Evolutionary conservation across 2,888 invertebrate species (phyloP).

Genomic region (Sinodicranocentrus sp.): DNA sequence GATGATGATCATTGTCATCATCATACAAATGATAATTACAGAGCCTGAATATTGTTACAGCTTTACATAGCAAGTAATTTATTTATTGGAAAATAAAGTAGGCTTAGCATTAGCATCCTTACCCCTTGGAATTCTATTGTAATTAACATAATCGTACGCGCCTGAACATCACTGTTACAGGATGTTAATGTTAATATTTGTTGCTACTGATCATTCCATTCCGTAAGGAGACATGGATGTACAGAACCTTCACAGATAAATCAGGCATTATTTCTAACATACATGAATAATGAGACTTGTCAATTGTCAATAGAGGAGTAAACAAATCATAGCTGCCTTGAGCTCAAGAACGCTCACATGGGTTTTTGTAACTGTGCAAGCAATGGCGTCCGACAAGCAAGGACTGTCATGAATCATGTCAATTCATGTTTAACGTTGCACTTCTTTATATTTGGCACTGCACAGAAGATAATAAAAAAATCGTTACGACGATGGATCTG

Average conservation of each 20-base stretch:
- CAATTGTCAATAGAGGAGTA: constrained; percentile 52
- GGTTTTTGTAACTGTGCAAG: constrained; percentile 25
- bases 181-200: background rate
- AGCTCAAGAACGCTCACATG: constrained; percentile 56
- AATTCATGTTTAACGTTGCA: constrained; percentile 38
- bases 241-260: constrained; percentile 48
- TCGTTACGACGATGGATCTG: background rate
- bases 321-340: constrained; percentile 58
- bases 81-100: background rate
- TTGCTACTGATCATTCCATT: background rate
- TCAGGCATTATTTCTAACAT: constrained; percentile 1
- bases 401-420: constrained; percentile 55
- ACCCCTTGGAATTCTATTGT: background rate
- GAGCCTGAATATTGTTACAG: background rate
- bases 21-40: background rate
- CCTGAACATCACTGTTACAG: constrained; percentile 39
- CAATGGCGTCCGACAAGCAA: constrained; percentile 35
- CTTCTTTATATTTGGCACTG: constrained; percentile 37
- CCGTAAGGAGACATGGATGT: too few relatives aligned
- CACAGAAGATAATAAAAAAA: too few relatives aligned
- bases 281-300: constrained; percentile 46
- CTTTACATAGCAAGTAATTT: constrained; percentile 8
- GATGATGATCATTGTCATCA: constrained; percentile 1
- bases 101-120: too few relatives aligned
- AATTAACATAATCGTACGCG: background rate